These are phyloP conservation scores for Aplysina aerophoba DNA, from an alignment of 37 sponge, comb jelly and placozoan species.

Conservation along the genomic window DNA sequence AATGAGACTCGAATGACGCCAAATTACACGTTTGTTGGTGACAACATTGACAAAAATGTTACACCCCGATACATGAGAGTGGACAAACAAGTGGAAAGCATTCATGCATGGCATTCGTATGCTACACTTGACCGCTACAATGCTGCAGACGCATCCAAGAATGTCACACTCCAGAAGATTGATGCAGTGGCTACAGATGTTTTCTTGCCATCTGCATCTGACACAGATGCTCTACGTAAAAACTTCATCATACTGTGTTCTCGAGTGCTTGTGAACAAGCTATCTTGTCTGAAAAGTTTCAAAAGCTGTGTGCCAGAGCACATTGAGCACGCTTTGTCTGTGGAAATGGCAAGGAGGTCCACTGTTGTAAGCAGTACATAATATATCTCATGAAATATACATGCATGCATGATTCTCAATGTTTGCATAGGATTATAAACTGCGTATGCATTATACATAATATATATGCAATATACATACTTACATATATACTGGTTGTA, in stretches of 20 bases:
- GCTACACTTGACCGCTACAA: conserved; percentile 11
- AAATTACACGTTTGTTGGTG: conserved; percentile 4
- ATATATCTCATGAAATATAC: no score
- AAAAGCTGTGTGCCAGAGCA: conserved; percentile 5
- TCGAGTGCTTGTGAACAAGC: neutral
- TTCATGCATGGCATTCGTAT: conserved; percentile 28
- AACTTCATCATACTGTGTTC: conserved; percentile 6
- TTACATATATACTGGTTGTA: no score
- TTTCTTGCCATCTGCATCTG: conserved; percentile 7
- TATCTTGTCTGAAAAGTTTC: neutral
- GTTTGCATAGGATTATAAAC: no score
- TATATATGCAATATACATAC: no score
- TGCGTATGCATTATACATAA: no score
- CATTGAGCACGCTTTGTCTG: conserved; percentile 11
- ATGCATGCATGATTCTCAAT: no score
- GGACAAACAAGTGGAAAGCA: conserved; percentile 14
- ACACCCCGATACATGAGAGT: conserved; percentile 1
- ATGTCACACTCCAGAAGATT: neutral
- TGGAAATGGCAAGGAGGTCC: conserved; percentile 26
- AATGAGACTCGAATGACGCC: neutral
- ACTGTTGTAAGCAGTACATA: conserved; percentile 17
- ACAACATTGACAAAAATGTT: conserved; percentile 30
- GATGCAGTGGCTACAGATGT: neutral
- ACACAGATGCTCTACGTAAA: neutral
- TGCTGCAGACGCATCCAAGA: neutral